Evolutionary conservation across 2,797 vertebrate species (phyloP), one percentile per base, ranked within the genome.

Genomic region (Benthosema pterotum): DNA sequence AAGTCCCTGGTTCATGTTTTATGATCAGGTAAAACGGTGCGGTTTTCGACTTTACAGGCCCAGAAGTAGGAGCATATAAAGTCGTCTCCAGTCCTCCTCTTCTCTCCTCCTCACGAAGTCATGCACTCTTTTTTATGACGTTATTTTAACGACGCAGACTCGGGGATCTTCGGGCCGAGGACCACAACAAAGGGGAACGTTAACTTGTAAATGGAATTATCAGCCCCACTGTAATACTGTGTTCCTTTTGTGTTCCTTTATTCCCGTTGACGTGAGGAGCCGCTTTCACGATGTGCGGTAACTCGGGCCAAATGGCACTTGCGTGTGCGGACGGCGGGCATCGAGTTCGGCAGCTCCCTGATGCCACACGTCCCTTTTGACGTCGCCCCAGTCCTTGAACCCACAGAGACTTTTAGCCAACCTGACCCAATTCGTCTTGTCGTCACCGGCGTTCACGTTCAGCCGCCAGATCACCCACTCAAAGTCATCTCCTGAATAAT

Each of bases 181-280:
- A 53, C 89, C 90, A 90, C 89, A 90, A 87, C 87, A 91, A 87
- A 91, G 80, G 67, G 61, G 54, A 58, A 66, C 32, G 14, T 71
- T n/a, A n/a, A 75, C 79, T 82, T 79, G 69, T 76, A 82, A 82
- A 83, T 72, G 73, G 64, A 75, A 89, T 88, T 83, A 88, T 83
- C 77, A 64, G 78, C 52, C 76, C 76, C 65, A 47, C 72, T 65
- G 57, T 82, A 81, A 83, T 86, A n/a, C n/a, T n/a, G 80, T 76
- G 66, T 77, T 83, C 76, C 75, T 78, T 79, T 85, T 81, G 78
- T 82, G 80, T 83, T 82, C 71, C n/a, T n/a, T 72, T 82, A 76
- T 83, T 77, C 49, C 69, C 72, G 72, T 69, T 83, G 72, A 71
- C 78, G 51, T 49, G 52, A 70, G 65, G 42, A 71, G 65, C 48